phyloP scores from a whole-genome alignment of 1,140 invertebrate genomes.

The Meloidogyne floridensis region DNA sequence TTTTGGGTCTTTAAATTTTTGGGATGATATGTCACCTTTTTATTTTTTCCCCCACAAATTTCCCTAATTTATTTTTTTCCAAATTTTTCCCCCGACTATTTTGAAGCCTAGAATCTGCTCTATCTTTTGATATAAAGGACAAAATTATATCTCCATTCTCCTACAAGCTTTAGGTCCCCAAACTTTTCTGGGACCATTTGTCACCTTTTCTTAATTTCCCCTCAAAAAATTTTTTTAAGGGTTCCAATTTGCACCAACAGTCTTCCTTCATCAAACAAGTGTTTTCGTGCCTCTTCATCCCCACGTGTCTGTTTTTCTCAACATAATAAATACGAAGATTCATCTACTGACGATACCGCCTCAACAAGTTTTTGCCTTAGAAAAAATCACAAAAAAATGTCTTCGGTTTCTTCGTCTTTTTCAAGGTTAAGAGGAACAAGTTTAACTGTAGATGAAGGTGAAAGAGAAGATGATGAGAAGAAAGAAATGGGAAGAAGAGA shows the following conservation, averaged over 20 bases:
- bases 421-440: not conserved
- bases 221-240: not conserved
- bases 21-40: too few relatives aligned
- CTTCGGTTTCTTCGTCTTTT: not conserved
- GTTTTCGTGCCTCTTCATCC: not conserved
- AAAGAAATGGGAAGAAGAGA: not conserved
- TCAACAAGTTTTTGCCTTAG: not conserved
- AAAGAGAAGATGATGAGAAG: not conserved
- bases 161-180: not conserved
- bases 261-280: not conserved
- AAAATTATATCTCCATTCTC: not conserved
- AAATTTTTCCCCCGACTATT: too few relatives aligned
- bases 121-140: not conserved
- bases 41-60: too few relatives aligned
- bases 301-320: not conserved
- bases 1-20: too few relatives aligned
- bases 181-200: not conserved
- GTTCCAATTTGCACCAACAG: not conserved
- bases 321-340: conserved; percentile 11
- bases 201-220: not conserved
- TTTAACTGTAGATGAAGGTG: not conserved
- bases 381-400: conserved; percentile 10
- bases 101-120: not conserved
- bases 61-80: too few relatives aligned
- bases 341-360: not conserved